Percentiles rank a stretch among this genome's conserved stretches.
Conservation (phyloP, 2,888 invertebrate species). For the Empis livida region DNA sequence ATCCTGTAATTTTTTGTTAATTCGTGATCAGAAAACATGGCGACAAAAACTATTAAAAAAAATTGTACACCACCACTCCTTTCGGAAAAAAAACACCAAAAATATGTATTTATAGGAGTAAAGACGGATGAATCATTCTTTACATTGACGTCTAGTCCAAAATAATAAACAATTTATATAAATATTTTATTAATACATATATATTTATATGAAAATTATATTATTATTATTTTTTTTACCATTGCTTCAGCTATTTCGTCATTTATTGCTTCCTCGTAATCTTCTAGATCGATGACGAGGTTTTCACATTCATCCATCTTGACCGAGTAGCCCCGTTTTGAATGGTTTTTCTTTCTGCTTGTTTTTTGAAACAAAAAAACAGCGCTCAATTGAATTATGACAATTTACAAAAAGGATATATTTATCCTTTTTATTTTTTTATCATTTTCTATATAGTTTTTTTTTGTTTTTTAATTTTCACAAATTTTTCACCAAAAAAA, state of each 20-base stretch:
- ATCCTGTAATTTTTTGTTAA: no score
- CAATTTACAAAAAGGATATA: neutral
- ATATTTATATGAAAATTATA: neutral
- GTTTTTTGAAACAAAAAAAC: conserved; percentile 7
- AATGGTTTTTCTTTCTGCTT: conserved; percentile 14
- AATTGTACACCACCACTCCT: no score
- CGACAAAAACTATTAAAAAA: no score
- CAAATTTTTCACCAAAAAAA: no score
- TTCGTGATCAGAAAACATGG: no score
- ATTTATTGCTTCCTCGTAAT: conserved; percentile 24
- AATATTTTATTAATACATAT: neutral
- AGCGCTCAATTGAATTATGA: neutral
- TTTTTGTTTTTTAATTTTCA: neutral
- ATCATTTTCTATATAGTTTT: neutral
- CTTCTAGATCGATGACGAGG: conserved; percentile 32
- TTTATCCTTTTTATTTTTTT: neutral
- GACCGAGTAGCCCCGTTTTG: conserved; percentile 19
- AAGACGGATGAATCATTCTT: neutral
- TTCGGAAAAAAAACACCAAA: no score
- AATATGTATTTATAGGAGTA: no score
- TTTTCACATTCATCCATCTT: conserved; percentile 39
- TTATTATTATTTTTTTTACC: no score
- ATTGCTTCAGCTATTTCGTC: conserved; percentile 15
- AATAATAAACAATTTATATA: neutral
- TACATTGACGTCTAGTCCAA: neutral